Evolutionary conservation across 2,797 vertebrate genomes (phyloP), one percentile per base, ranked within the genome.

Genomic region (Ctenopoma multispine): DNA sequence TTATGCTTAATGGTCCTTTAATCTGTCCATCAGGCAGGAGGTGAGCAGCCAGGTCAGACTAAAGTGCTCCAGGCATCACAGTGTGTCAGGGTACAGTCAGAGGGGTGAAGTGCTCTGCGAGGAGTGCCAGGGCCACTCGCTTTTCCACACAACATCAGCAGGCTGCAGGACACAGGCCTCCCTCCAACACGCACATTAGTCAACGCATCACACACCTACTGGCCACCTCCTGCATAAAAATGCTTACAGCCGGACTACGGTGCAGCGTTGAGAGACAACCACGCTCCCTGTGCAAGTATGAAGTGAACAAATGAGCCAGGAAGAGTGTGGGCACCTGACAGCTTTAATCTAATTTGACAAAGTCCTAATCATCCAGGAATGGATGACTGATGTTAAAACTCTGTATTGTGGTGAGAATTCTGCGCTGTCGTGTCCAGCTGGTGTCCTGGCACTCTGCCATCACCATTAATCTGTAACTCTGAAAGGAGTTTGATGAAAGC

Each of bases 1-100:
- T 95, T 94, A 94, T 90, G 86, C 90, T 91, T 94, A 94, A 95
- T 94, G 92, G 92, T 86, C 87, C 91, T 93, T 94, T 94, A 94
- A 94, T 94, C 92, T 90, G 89, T 93, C 93, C 90, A 84, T 94
- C 93, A 93, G 89, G 72, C 82, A 15, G 76, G 80, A 90, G 92
- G 93, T 91, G 92, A 92, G 86, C 73, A 74, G 73, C 77, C 70
- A 48, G 93, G 93, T 94, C 92, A 90, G 71, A 64, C 68, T 90
- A 92, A 93, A 95, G 93, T 93, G 93, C 89, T 94, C 84, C 75
- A 54, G 55, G 83, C 80, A 61, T 93, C 88, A 81, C 80, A 14
- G 54, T 14, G 85, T 90, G 90, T 92, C 89, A 90, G 85, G 81
- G 87, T 86, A 80, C 75, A 92, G 85, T 87, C 86, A 60, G 81